phyloP scores from a whole-genome alignment of 2,113 vertebrate genomes.

The Serinus canaria region DNA sequence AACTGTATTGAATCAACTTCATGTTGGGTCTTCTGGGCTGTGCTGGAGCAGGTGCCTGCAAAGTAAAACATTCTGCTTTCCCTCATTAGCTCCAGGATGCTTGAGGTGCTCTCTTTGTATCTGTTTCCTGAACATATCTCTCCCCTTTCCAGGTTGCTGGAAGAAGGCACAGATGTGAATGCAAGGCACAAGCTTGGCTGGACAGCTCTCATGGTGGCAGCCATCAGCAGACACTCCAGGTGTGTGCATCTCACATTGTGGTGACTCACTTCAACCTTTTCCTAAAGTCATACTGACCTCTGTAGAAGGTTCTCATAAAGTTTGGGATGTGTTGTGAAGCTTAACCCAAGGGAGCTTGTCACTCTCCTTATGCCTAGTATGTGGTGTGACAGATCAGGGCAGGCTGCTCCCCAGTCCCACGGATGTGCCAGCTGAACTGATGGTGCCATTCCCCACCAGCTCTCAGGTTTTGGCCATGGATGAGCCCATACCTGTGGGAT shows the following conservation, averaged over 20 bases:
- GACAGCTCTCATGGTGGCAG: slow-evolving; percentile 93
- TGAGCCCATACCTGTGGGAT: background rate
- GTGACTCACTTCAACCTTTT: too few relatives aligned
- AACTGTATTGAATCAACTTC: background rate
- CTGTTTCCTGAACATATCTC: background rate
- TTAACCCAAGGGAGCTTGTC: background rate
- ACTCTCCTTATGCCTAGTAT: fast-evolving
- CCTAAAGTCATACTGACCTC: background rate
- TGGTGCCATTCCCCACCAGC: background rate
- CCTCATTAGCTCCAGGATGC: background rate
- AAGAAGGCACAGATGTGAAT: slow-evolving; percentile 82
- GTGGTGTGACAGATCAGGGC: background rate
- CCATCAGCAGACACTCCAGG: slow-evolving; percentile 90
- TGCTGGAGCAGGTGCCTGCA: background rate
- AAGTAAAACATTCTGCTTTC: background rate
- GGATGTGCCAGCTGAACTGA: background rate
- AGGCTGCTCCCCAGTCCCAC: fast-evolving
- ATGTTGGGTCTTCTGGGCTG: background rate
- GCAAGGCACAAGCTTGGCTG: slow-evolving; percentile 89
- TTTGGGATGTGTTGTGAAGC: background rate
- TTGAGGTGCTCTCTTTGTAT: fast-evolving
- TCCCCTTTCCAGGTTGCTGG: slow-evolving; percentile 77
- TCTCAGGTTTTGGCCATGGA: background rate
- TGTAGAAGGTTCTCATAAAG: fast-evolving
- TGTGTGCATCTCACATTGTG: background rate